Percentiles rank a stretch among this genome's conserved stretches.
These are phyloP conservation scores for Lacerta bilineata DNA, from an alignment of 2,797 vertebrate species.

Conservation along the genomic window DNA sequence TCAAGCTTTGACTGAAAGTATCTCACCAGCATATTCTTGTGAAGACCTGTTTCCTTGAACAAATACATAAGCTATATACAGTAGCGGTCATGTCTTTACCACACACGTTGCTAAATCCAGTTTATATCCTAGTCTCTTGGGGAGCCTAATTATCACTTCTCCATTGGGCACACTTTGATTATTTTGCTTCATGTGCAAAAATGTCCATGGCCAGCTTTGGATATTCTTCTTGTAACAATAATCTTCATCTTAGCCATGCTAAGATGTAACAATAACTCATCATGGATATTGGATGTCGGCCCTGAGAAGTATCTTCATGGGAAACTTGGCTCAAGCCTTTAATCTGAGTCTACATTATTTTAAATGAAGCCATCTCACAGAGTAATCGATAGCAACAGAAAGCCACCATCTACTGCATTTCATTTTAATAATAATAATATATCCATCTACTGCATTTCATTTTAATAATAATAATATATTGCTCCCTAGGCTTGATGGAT, in stretches of 20 bases:
- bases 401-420: background rate
- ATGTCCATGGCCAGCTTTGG: conserved; percentile 4
- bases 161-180: background rate
- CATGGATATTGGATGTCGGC: background rate
- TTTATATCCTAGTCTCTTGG: background rate
- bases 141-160: background rate
- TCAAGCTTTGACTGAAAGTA: background rate
- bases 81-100: background rate
- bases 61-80: background rate
- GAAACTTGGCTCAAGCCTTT: background rate
- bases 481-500: background rate
- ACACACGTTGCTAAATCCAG: background rate
- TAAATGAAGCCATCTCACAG: conserved; percentile 1
- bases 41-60: background rate
- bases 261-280: background rate
- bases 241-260: background rate
- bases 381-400: background rate
- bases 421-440: background rate
- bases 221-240: background rate
- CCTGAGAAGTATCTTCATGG: background rate
- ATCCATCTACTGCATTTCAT: too few relatives aligned
- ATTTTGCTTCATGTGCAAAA: conserved; percentile 10
- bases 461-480: background rate
- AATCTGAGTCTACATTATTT: background rate
- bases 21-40: background rate